Evolutionary conservation across 2,113 vertebrate genomes (phyloP), one percentile per base, ranked within the genome.

Genomic region (Tupaia tana): DNA sequence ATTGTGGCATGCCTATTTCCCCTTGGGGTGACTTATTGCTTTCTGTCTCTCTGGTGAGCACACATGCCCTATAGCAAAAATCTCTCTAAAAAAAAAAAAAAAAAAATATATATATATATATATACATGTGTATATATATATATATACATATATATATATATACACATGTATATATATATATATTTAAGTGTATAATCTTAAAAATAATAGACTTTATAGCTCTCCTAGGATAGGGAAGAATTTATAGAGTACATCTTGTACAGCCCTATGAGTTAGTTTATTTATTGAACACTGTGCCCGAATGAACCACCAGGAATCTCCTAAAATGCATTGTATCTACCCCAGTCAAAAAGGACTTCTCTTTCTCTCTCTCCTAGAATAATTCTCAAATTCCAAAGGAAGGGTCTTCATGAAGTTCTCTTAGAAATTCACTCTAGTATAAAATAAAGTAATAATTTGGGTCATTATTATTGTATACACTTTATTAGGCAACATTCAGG

Each of bases 351-450:
- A 12, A 22, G 83, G 27, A 84, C 58, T 34, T 77, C 5, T 54
- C 11, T 71, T 13, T 89, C 24, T 80, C 9, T 59, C 22, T 56
- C 20, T 18, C 4, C 54, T 34, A 81, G 4, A 77, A 77, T 73
- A 83, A 84, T 87, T 79, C 29, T 95, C 52, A 93, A 91, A 77
- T 83, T 59, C 75, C 22, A 20, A 66, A 94, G 86, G 11, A 89
- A 73, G 13, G 13, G 4, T 59, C n/a, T 80, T 29, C 54, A 27
- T 43, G 90, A 86, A 80, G 80, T 58, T 89, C 9, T 54, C 58
- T 84, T 67, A 73, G 24, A 25, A 85, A 73, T 89, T 19, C 20
- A 86, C 12, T 67, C 22, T 89, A 52, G 7, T 54, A 81, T 22
- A 71, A 87, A 92, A 92, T 43, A n/a, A 86, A 19, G 71, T 29